Evolutionary conservation across 2,888 invertebrate genomes (phyloP).

Genomic region (Oeneis ivallda): DNA sequence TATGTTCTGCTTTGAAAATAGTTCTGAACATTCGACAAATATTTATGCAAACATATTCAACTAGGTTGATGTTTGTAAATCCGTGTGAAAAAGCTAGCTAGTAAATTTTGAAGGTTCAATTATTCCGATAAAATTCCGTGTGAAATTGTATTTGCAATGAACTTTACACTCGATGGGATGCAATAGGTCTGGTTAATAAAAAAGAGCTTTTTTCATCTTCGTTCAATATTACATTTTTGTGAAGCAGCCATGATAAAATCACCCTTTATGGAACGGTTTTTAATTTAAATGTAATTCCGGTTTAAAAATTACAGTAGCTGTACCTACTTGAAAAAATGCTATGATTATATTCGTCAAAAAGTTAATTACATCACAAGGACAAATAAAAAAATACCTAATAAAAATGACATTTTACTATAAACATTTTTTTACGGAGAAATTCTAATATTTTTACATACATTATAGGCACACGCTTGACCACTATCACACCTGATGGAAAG

Average conservation of each 20-base stretch:
- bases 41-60: slow-evolving; percentile 1
- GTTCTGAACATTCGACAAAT: neutral
- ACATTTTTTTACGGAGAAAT: no score
- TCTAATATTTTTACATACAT: no score
- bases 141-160: slow-evolving; percentile 19
- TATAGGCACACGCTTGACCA: no score
- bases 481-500: no score
- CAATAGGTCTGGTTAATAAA: slow-evolving; percentile 3
- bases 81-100: neutral
- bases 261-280: neutral
- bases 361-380: no score
- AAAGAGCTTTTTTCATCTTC: neutral
- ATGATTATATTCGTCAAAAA: no score
- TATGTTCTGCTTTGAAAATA: neutral
- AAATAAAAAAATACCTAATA: no score
- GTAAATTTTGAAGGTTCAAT: slow-evolving; percentile 17
- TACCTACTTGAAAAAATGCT: neutral
- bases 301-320: neutral
- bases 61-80: neutral
- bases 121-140: slow-evolving; percentile 5
- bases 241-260: neutral
- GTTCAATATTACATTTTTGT: slow-evolving; percentile 4
- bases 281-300: neutral
- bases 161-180: slow-evolving; percentile 15
- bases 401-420: no score